Evolutionary conservation across 1,140 invertebrate species (phyloP).

Genomic region (Bombus huntii): DNA sequence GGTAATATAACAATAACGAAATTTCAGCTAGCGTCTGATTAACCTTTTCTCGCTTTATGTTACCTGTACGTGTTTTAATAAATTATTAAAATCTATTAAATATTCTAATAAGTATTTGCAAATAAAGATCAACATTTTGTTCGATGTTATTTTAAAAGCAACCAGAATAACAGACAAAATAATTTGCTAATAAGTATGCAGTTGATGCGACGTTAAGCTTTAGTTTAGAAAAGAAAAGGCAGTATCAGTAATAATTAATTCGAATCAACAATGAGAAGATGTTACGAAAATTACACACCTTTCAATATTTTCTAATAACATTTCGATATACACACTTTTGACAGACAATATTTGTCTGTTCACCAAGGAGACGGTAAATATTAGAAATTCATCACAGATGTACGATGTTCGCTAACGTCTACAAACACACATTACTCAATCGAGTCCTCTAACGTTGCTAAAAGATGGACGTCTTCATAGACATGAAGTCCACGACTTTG

Average conservation of each 20-base stretch:
- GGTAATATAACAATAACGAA: not conserved
- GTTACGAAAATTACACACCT: too few relatives aligned
- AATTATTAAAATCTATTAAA: not conserved
- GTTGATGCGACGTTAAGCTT: not conserved
- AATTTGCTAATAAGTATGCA: not conserved
- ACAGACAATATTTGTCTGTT: not conserved
- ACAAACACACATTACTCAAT: not conserved
- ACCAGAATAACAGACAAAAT: not conserved
- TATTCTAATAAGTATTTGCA: not conserved
- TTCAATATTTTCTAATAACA: not conserved
- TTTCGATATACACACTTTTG: not conserved
- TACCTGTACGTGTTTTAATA: too few relatives aligned
- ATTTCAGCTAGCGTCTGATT: not conserved
- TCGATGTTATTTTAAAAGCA: not conserved
- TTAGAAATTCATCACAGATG: not conserved
- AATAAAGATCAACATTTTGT: not conserved
- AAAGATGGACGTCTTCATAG: not conserved
- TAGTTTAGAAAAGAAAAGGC: not conserved
- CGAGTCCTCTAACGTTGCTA: conserved; percentile 13
- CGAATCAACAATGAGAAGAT: not conserved
- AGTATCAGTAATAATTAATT: not conserved
- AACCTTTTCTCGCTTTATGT: too few relatives aligned
- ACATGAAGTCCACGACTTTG: conserved; percentile 32
- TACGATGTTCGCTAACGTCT: not conserved
- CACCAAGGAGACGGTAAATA: not conserved